These are phyloP conservation scores for Heliornis fulica DNA, from an alignment of 2,113 vertebrate species.

Conservation along the genomic window DNA sequence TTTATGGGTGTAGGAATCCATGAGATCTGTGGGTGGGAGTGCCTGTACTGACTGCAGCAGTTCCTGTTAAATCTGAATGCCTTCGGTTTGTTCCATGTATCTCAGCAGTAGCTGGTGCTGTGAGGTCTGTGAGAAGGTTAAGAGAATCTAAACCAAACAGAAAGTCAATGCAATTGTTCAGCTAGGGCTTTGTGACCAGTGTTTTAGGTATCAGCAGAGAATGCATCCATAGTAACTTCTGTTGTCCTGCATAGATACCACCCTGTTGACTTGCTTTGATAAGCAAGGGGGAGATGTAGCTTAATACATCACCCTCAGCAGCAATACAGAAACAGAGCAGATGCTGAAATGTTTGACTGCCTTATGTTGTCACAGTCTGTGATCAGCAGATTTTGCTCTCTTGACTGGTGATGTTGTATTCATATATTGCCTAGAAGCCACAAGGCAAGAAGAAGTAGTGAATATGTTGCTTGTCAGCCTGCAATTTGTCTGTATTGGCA, in stretches of 20 bases:
- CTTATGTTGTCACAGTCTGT: constrained; percentile 49
- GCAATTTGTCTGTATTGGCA: constrained; percentile 35
- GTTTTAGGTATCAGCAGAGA: neutral
- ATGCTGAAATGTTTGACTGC: constrained; percentile 21
- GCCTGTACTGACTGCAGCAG: neutral
- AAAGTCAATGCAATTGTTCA: neutral
- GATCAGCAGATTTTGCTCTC: constrained; percentile 37
- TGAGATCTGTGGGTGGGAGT: neutral
- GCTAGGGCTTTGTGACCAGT: neutral
- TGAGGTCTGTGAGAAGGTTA: neutral
- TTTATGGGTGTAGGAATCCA: neutral
- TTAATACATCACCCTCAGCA: neutral
- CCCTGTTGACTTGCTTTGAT: neutral
- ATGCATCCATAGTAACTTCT: neutral
- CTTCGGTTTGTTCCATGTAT: neutral
- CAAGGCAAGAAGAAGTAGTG: neutral
- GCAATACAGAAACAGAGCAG: constrained; percentile 13
- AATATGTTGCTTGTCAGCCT: constrained; percentile 54
- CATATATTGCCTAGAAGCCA: constrained; percentile 20
- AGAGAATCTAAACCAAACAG: neutral
- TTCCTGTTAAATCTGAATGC: neutral
- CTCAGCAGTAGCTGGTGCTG: neutral
- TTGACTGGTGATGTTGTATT: constrained; percentile 14
- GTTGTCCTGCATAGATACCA: neutral
- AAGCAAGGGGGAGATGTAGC: neutral